These are phyloP conservation scores for Pegoplata infirma DNA, from an alignment of 2,888 invertebrate genomes.

Conservation along the genomic window DNA sequence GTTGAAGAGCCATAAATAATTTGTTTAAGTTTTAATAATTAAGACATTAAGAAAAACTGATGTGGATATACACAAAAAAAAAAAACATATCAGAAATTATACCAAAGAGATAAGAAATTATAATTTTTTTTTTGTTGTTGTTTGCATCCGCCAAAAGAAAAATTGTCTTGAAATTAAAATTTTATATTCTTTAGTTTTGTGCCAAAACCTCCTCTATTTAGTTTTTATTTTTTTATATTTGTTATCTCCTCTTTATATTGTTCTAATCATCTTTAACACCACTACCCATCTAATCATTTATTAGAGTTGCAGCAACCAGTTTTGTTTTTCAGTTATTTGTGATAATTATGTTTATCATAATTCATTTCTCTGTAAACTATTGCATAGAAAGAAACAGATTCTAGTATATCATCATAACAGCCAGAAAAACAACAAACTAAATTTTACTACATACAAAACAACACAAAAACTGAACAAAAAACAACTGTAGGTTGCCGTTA, in stretches of 20 bases:
- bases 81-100: slow-evolving; percentile 9
- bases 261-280: slow-evolving; percentile 8
- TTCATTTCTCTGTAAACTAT: slow-evolving; percentile 37
- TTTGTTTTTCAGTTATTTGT: slow-evolving; percentile 20
- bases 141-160: background rate
- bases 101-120: slow-evolving; percentile 2
- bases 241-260: background rate
- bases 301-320: slow-evolving; percentile 35
- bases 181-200: background rate
- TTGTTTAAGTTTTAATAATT: slow-evolving; percentile 59
- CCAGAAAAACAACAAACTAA: background rate
- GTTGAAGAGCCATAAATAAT: slow-evolving; percentile 53
- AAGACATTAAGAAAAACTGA: slow-evolving; percentile 54
- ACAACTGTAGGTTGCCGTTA: slow-evolving; percentile 60
- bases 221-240: background rate
- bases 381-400: background rate
- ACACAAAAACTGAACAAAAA: too few species aligned
- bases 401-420: background rate
- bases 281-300: slow-evolving; percentile 19
- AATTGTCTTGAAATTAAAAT: background rate
- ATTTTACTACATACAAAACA: too few species aligned
- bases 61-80: too few species aligned
- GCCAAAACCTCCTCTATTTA: slow-evolving; percentile 20
- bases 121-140: slow-evolving; percentile 9
- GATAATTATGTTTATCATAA: slow-evolving; percentile 46